Conservation (phyloP, 2,888 invertebrate genomes). For the Atethmia centrago region DNA sequence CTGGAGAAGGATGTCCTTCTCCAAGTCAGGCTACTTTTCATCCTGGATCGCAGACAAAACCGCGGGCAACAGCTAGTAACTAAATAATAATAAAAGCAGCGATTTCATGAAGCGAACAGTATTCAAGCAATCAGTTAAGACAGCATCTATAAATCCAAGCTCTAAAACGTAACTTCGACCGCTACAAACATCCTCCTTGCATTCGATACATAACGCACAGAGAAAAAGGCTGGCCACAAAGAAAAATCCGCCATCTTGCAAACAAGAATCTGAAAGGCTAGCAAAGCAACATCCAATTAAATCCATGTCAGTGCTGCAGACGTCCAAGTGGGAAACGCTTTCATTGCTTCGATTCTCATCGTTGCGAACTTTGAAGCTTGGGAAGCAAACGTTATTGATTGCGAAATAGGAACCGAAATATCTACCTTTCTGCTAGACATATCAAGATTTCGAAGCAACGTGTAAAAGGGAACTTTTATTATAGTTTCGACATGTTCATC, state of each 20-base stretch:
- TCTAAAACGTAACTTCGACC: slow-evolving; percentile 9
- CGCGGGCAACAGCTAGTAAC: too few species aligned
- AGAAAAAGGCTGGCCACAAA: slow-evolving; percentile 30
- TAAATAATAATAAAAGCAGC: background rate
- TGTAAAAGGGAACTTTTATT: slow-evolving; percentile 9
- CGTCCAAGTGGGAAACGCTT: slow-evolving; percentile 50
- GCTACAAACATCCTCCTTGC: slow-evolving; percentile 25
- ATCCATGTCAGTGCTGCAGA: slow-evolving; percentile 48
- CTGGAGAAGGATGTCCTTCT: too few species aligned
- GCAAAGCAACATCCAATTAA: slow-evolving; percentile 64
- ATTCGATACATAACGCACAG: slow-evolving; percentile 40
- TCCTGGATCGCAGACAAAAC: too few species aligned
- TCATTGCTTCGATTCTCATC: slow-evolving; percentile 47
- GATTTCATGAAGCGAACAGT: slow-evolving; percentile 4
- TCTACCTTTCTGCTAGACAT: slow-evolving; percentile 18
- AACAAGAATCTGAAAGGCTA: slow-evolving; percentile 49
- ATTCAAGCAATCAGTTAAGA: background rate
- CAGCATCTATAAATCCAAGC: slow-evolving; percentile 22
- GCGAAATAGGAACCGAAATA: slow-evolving; percentile 18
- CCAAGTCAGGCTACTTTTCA: too few species aligned
- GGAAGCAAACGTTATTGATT: slow-evolving; percentile 52
- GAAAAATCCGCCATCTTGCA: slow-evolving; percentile 49
- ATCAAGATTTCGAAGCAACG: background rate
- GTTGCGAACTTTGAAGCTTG: slow-evolving; percentile 45
- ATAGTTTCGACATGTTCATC: slow-evolving; percentile 1